Evolutionary conservation across 2,797 vertebrate genomes (phyloP).

Genomic region (Artibeus lituratus): DNA sequence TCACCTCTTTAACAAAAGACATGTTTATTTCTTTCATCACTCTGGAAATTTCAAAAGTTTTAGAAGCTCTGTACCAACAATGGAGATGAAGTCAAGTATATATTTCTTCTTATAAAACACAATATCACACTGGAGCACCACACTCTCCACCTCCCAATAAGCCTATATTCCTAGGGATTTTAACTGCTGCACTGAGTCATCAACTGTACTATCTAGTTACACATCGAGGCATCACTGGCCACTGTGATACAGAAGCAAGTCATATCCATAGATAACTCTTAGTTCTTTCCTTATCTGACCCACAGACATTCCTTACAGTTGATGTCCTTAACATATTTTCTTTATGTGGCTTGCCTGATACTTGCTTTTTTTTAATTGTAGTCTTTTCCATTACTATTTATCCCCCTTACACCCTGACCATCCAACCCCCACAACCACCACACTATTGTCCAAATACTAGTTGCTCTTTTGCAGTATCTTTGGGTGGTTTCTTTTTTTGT

Average conservation of each 20-base stretch:
- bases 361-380: not conserved
- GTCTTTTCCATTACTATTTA: no score
- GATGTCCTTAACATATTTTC: not conserved
- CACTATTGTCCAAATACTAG: not conserved
- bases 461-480: not conserved
- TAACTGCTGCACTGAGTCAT: not conserved
- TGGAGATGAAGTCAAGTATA: not conserved
- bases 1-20: not conserved
- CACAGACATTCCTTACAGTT: not conserved
- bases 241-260: not conserved
- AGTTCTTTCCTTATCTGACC: not conserved
- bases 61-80: not conserved
- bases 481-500: not conserved
- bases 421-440: no score
- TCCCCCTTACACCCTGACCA: no score
- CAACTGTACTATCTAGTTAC: not conserved
- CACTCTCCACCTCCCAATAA: not conserved
- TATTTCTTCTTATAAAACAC: not conserved
- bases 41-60: not conserved
- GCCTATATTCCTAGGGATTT: not conserved
- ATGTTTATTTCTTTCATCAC: not conserved
- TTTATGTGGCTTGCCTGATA: not conserved
- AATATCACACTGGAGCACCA: not conserved
- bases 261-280: not conserved
- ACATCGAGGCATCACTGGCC: not conserved